phyloP scores from a whole-genome alignment of 2,888 invertebrate genomes.

The Sphaerophoria taeniata region DNA sequence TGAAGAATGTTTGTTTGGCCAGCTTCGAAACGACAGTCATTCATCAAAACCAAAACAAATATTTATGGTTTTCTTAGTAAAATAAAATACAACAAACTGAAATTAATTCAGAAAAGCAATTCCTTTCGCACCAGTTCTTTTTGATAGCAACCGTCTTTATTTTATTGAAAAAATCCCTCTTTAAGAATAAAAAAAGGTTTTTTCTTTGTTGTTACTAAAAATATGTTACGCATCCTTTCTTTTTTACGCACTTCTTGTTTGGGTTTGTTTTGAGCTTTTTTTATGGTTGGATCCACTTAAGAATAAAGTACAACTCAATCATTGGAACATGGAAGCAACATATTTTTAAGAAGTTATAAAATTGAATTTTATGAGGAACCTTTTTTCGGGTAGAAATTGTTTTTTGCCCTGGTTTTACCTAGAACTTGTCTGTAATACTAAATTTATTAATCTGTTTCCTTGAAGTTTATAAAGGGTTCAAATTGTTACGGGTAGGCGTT shows the following conservation, averaged over 20 bases:
- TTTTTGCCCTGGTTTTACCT: neutral
- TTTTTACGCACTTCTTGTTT: neutral
- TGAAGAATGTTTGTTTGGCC: too few species aligned
- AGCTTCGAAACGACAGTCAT: too few species aligned
- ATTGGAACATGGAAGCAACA: neutral
- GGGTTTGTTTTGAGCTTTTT: neutral
- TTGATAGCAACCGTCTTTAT: too few species aligned
- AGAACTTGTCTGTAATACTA: neutral
- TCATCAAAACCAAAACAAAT: too few species aligned
- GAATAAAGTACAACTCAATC: neutral
- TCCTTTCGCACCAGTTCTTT: too few species aligned
- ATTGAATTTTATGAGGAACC: neutral
- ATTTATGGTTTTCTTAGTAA: too few species aligned
- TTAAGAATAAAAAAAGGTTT: neutral
- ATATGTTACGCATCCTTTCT: neutral
- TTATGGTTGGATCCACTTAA: neutral
- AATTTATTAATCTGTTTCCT: neutral
- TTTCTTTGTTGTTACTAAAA: neutral
- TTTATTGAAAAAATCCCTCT: neutral
- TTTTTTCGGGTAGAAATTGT: neutral
- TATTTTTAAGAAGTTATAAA: slow-evolving; percentile 10
- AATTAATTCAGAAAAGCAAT: too few species aligned
- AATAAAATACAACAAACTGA: too few species aligned
- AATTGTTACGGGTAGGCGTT: neutral
- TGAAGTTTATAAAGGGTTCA: neutral